Percentiles rank a stretch among this genome's conserved stretches.
phyloP scores from a whole-genome alignment of 2,888 invertebrate genomes.

The Phytoseiulus persimilis region DNA sequence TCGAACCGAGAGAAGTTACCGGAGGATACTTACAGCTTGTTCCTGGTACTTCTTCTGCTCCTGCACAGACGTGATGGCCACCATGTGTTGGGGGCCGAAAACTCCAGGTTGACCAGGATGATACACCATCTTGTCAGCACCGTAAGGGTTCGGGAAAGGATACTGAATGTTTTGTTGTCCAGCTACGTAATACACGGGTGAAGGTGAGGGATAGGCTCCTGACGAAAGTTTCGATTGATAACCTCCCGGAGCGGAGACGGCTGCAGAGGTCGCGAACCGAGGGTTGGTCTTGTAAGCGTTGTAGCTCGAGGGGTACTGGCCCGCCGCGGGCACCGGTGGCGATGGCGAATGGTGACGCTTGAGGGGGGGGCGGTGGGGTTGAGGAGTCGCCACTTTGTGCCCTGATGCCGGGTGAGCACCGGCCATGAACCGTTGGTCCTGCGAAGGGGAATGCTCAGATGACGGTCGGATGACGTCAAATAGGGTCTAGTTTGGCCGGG shows the following conservation, averaged over 20 bases:
- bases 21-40: constrained; percentile 15
- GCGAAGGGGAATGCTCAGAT: neutral
- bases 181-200: constrained; percentile 23
- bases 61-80: neutral
- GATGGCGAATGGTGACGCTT: constrained; percentile 26
- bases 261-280: neutral
- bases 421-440: constrained; percentile 25
- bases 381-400: constrained; percentile 16
- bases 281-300: neutral
- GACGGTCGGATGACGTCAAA: too few species aligned
- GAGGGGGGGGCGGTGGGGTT: constrained; percentile 19
- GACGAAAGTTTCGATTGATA: constrained; percentile 9
- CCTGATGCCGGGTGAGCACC: neutral
- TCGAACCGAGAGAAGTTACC: neutral
- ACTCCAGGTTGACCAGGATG: constrained; percentile 25
- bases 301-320: neutral
- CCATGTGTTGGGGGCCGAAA: constrained; percentile 32
- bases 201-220: constrained; percentile 9
- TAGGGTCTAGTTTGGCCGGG: too few species aligned
- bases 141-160: constrained; percentile 26
- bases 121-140: constrained; percentile 21
- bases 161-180: constrained; percentile 15
- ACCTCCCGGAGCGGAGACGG: neutral
- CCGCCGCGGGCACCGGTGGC: neutral
- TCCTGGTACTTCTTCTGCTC: constrained; percentile 34